Base-by-base conservation (phyloP, 2,888 invertebrate genomes). In the Lymantria monacha region DNA sequence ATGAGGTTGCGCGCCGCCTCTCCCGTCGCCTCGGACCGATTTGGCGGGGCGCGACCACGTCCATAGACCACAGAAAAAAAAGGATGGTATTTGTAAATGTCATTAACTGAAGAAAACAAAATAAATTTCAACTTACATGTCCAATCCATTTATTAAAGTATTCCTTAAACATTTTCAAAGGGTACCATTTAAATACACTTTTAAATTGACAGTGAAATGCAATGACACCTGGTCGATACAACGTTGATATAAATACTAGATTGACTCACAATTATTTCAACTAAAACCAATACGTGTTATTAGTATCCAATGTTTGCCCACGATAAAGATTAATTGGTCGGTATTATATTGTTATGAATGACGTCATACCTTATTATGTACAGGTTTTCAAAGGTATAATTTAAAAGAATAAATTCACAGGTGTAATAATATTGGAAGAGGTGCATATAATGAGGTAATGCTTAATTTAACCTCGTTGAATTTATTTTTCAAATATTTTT, bases 81-180 rank as follows among this genome's bases (percentile, higher is more conserved):
- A n/a, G n/a, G n/a, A n/a, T n/a, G n/a, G n/a, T n/a, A n/a, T n/a
- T n/a, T n/a, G n/a, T n/a, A n/a, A n/a, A n/a, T n/a, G n/a, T n/a
- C n/a, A n/a, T n/a, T n/a, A n/a, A n/a, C n/a, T n/a, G n/a, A n/a
- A n/a, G n/a, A n/a, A n/a, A n/a, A n/a, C n/a, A n/a, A n/a, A 33
- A 33, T 15, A 42, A 33, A 10, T 2, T 38, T 38, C n/a, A 33
- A 58, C 56, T 37, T 48, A 65, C 65, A 51, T 61, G 50, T 0
- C 53, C 55, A 44, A 57, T n/a, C 42, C 44, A 57, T 40, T 61
- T 65, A 33, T 61, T 14, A 42, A 48, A 56, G 0, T 61, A 57
- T 51, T 63, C 61, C 48, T 51, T 66, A 3, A 66, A 30, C 65
- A 65, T 65, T 53, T 54, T 53, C 36, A 45, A 30, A 45, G 42